Evolutionary conservation across 2,888 invertebrate genomes (phyloP).

Genomic region (Acronicta psi): DNA sequence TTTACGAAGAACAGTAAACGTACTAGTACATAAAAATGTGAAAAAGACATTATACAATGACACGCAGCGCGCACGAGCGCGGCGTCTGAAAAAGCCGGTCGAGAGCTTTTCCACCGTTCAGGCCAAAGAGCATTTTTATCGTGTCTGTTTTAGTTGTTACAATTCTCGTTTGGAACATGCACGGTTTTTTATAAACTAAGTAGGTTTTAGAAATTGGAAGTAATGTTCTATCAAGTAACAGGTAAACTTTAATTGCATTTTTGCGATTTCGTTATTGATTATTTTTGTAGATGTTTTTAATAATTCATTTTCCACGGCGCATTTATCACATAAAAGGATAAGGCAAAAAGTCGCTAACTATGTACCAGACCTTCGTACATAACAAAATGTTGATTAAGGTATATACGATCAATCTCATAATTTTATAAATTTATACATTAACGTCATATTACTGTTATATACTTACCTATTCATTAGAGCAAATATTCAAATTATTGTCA

Average conservation of each 20-base stretch:
- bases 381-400: not conserved
- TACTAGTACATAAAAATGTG: conserved; percentile 9
- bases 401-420: not conserved
- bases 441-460: not conserved
- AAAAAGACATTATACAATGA: conserved; percentile 23
- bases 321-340: conserved; percentile 16
- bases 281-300: conserved; percentile 16
- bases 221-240: conserved; percentile 4
- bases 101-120: conserved; percentile 77
- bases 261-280: conserved; percentile 11
- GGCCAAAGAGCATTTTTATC: conserved; percentile 43
- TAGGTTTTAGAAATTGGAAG: conserved; percentile 1
- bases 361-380: not conserved
- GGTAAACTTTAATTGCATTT: conserved; percentile 8
- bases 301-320: conserved; percentile 25
- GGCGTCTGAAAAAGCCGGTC: conserved; percentile 78
- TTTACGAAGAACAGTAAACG: conserved; percentile 2
- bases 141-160: conserved; percentile 24
- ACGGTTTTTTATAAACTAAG: not conserved
- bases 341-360: not conserved
- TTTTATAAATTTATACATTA: not conserved
- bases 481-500: not conserved
- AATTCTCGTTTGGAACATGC: conserved; percentile 4
- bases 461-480: not conserved
- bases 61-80: conserved; percentile 57